These are phyloP conservation scores for Bombus polaris DNA, from an alignment of 1,140 invertebrate genomes.

Conservation along the genomic window DNA sequence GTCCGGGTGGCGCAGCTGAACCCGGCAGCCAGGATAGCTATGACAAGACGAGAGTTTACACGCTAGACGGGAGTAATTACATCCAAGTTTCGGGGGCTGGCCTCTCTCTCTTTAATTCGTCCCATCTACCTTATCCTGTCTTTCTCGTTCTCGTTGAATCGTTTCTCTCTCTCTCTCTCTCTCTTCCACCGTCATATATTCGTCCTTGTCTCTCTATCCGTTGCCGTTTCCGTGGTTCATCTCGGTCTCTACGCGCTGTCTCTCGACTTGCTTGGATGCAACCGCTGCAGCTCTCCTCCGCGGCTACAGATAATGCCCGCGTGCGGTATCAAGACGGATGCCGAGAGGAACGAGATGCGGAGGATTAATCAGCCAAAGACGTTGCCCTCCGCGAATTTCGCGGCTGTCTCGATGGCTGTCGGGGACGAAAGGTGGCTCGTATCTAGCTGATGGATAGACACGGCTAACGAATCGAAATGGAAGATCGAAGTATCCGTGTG, in stretches of 20 bases:
- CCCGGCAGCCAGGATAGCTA: slow-evolving; percentile 67
- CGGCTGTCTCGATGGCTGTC: slow-evolving; percentile 7
- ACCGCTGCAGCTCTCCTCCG: slow-evolving; percentile 40
- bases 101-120: slow-evolving; percentile 44
- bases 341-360: slow-evolving; percentile 21
- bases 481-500: not conserved
- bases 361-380: slow-evolving; percentile 60
- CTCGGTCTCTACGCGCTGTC: slow-evolving; percentile 30
- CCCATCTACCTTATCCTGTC: not conserved
- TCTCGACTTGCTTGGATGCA: slow-evolving; percentile 27
- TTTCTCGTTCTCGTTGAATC: slow-evolving; percentile 28
- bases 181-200: not conserved
- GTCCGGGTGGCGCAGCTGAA: slow-evolving; percentile 68
- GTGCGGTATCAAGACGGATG: slow-evolving; percentile 56
- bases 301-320: slow-evolving; percentile 55
- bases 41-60: slow-evolving; percentile 75
- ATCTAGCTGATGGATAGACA: not conserved
- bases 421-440: not conserved
- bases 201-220: not conserved
- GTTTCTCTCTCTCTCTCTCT: not conserved
- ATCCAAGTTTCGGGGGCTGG: slow-evolving; percentile 71
- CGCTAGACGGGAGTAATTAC: slow-evolving; percentile 75
- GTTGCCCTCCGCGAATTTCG: slow-evolving; percentile 32
- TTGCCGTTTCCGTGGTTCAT: slow-evolving; percentile 41
- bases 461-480: not conserved